phyloP scores from a whole-genome alignment of 2,888 invertebrate species.

The Xestoiulus laeticollis region DNA sequence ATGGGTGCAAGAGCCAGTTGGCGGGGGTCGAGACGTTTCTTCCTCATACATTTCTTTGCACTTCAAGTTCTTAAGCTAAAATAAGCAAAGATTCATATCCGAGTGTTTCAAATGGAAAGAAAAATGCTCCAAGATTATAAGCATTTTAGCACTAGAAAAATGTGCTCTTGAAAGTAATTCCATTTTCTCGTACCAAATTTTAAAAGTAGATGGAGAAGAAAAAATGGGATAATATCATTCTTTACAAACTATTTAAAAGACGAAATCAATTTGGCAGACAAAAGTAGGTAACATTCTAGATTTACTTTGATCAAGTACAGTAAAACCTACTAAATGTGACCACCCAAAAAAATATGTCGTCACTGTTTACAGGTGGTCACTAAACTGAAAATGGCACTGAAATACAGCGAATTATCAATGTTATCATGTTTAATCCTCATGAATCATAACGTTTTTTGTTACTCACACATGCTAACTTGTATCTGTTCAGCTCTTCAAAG shows the following conservation, averaged over 20 bases:
- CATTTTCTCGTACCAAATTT: background rate
- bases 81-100: conserved; percentile 43
- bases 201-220: background rate
- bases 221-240: background rate
- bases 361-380: no score
- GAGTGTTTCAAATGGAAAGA: conserved; percentile 8
- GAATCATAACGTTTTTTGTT: no score
- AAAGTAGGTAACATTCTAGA: background rate
- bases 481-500: no score
- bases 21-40: background rate
- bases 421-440: no score
- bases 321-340: no score
- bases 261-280: background rate
- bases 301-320: background rate
- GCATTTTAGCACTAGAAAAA: conserved; percentile 23
- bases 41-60: background rate
- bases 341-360: no score
- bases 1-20: background rate
- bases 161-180: background rate
- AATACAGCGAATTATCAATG: no score
- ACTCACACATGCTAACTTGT: no score
- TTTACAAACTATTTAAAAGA: conserved; percentile 28
- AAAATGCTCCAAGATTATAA: conserved; percentile 14
- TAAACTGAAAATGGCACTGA: no score
- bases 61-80: conserved; percentile 35